Conservation (phyloP, 2,797 vertebrate species). For the Poliocrania exsul region DNA sequence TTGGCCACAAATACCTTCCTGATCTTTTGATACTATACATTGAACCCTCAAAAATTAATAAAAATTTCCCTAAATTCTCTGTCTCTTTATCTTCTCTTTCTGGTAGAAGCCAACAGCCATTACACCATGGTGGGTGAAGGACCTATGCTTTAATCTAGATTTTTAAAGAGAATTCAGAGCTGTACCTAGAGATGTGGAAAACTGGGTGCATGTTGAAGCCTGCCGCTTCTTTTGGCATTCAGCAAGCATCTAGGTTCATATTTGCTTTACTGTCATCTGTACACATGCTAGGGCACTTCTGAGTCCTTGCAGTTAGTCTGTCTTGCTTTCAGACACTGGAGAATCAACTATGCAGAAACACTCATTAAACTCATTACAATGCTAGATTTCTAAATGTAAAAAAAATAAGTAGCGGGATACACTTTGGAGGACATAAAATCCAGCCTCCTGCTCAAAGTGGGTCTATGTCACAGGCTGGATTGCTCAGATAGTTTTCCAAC, state of each 20-base stretch:
- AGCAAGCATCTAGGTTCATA: not conserved
- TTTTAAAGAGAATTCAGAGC: not conserved
- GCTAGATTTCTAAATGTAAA: not conserved
- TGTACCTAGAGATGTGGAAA: not conserved
- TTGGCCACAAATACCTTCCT: not conserved
- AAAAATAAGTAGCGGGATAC: not conserved
- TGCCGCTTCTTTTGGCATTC: not conserved
- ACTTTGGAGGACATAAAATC: not conserved
- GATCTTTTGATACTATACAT: not conserved
- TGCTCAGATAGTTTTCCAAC: not conserved
- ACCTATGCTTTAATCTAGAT: not conserved
- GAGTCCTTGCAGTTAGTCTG: not conserved
- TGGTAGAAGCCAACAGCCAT: not conserved
- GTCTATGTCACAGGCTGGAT: not conserved
- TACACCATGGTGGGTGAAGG: not conserved
- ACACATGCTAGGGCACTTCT: not conserved
- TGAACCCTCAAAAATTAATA: not conserved
- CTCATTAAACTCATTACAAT: not conserved
- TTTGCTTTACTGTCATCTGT: not conserved
- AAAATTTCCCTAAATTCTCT: not conserved
- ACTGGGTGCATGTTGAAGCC: not conserved
- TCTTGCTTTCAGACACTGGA: not conserved
- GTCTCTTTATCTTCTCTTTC: not conserved
- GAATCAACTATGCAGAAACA: accelerated
- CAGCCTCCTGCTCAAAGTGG: not conserved